Evolutionary conservation across 2,888 invertebrate genomes (phyloP), one percentile per base, ranked within the genome.

Genomic region (Alloscopus bannaensis): DNA sequence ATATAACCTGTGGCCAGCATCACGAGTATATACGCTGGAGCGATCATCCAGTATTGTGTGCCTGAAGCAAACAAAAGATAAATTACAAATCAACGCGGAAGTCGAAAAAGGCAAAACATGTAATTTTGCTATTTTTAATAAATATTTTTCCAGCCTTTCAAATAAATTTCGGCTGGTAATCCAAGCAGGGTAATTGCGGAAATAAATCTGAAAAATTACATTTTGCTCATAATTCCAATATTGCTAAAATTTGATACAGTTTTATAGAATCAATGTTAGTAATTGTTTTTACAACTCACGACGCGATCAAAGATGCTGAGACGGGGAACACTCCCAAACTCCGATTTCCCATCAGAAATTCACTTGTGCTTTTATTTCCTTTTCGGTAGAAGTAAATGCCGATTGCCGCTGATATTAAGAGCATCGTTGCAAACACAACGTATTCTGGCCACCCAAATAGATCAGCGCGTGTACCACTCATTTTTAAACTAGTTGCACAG

Each of bases 101-200:
- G n/a, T n/a, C n/a, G n/a, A n/a, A n/a, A n/a, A n/a, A n/a, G n/a
- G n/a, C n/a, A n/a, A n/a, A n/a, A n/a, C n/a, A n/a, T n/a, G n/a
- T n/a, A n/a, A n/a, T n/a, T n/a, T n/a, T n/a, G n/a, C n/a, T n/a
- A n/a, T n/a, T n/a, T n/a, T n/a, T n/a, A n/a, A n/a, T n/a, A n/a
- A n/a, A n/a, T n/a, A n/a, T n/a, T n/a, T n/a, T n/a, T n/a, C n/a
- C n/a, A n/a, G n/a, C n/a, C 79, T 45, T 71, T 80, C 13, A 62
- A 45, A 40, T 80, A 79, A 1, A 84, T 79, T 76, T 84, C 84
- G 0, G 95, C 94, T 8, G 96, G 96, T 88, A 96, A 96, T 1
- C 97, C 97, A 81, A 97, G 90, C 59, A 97, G 89, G 87, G 97
- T 96, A 85, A 97, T 95, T 47, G 96, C 96, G 26, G 96, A 96